A percentile compares a stretch with the other conserved stretches of the same genome.
Conservation (phyloP, 2,797 vertebrate species). For the Steatocranus sp. region DNA sequence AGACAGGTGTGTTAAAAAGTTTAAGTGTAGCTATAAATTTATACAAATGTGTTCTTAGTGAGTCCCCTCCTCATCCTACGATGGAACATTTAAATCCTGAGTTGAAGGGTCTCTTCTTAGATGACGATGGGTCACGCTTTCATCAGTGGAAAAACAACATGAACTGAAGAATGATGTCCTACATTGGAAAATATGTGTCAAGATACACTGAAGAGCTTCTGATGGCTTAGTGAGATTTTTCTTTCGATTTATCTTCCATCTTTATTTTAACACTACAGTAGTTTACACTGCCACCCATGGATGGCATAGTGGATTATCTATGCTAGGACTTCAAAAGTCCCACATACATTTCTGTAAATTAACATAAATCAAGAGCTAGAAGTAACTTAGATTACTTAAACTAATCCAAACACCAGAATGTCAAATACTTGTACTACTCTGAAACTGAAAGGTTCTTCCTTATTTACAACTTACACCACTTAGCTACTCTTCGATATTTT, state of each 20-base stretch:
- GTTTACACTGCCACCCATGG: not conserved
- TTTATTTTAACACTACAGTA: not conserved
- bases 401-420: not conserved
- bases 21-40: rapidly evolving
- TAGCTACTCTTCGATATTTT: rapidly evolving
- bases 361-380: rapidly evolving
- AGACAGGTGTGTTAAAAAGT: not conserved
- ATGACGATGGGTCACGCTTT: not conserved
- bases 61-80: not conserved
- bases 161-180: not conserved
- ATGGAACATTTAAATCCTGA: not conserved
- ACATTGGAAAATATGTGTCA: not conserved
- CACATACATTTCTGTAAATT: not conserved
- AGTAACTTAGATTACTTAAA: not conserved
- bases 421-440: not conserved
- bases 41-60: not conserved
- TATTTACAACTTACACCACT: not conserved
- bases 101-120: not conserved
- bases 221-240: not conserved
- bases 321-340: not conserved
- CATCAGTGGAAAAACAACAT: not conserved
- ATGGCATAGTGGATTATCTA: not conserved
- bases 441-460: not conserved
- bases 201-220: not conserved
- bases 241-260: not conserved